These are phyloP conservation scores for Clusia tigrina DNA, from an alignment of 2,888 invertebrate genomes.

Conservation along the genomic window DNA sequence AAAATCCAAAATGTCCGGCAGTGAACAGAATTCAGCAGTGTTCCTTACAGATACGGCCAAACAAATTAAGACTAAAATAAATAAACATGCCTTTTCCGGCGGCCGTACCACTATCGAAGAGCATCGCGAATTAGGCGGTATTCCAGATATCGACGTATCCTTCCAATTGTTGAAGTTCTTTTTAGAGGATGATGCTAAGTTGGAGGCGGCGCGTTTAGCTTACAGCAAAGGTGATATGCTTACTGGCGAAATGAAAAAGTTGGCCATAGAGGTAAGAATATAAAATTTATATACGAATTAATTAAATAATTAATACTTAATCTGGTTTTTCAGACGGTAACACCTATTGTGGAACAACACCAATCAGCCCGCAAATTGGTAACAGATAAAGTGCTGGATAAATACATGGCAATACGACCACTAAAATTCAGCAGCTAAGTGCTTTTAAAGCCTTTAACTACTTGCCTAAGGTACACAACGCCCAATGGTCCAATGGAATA, in stretches of 20 bases:
- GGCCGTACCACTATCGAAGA: constrained; percentile 94
- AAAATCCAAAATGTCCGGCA: constrained; percentile 98
- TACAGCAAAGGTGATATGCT: constrained; percentile 77
- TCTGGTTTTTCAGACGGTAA: constrained; percentile 71
- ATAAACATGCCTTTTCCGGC: constrained; percentile 98
- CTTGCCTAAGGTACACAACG: too few species aligned
- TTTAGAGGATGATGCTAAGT: constrained; percentile 87
- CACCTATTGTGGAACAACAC: constrained; percentile 82
- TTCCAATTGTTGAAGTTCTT: constrained; percentile 96
- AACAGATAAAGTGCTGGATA: constrained; percentile 83
- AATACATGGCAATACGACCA: constrained; percentile 86
- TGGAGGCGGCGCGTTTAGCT: constrained; percentile 73
- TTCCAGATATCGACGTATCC: constrained; percentile 94
- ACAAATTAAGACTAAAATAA: constrained; percentile 95
- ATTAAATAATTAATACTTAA: background rate
- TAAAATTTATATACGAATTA: background rate
- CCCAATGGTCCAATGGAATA: too few species aligned
- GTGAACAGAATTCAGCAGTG: constrained; percentile 91
- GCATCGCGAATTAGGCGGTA: constrained; percentile 89
- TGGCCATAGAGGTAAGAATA: constrained; percentile 74
- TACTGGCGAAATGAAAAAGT: constrained; percentile 94
- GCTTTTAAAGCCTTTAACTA: too few species aligned
- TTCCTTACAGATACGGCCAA: constrained; percentile 95
- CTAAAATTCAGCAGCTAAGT: constrained; percentile 67
- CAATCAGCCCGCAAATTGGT: constrained; percentile 80